A percentile compares a stretch with the other conserved stretches of the same genome.
phyloP scores from a whole-genome alignment of 2,797 vertebrate species.

The Sebastolobus altivelis region DNA sequence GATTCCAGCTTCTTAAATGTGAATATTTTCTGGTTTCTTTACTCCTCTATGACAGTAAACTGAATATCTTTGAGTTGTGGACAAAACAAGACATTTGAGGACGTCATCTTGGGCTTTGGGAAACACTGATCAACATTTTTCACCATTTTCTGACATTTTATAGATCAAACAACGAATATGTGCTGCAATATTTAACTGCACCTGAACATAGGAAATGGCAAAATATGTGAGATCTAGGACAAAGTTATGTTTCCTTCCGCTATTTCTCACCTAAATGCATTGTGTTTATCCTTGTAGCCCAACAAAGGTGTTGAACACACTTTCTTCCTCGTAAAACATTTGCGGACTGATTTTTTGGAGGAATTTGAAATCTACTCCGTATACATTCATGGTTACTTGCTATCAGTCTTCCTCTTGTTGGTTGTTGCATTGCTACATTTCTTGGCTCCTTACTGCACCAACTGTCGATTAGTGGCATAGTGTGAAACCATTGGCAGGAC shows the following conservation, averaged over 20 bases:
- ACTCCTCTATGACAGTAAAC: no score
- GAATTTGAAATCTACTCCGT: not conserved
- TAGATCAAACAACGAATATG: not conserved
- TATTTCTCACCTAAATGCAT: not conserved
- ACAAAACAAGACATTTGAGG: no score
- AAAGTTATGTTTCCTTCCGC: not conserved
- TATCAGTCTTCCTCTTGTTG: not conserved
- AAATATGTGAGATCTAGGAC: not conserved
- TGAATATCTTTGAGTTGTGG: no score
- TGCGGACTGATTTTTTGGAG: not conserved
- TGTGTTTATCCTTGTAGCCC: not conserved
- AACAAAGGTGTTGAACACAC: not conserved
- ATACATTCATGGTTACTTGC: not conserved
- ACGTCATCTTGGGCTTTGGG: no score
- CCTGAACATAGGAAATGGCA: not conserved
- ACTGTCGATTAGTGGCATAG: not conserved
- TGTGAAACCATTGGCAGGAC: constrained; percentile 19
- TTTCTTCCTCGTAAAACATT: not conserved
- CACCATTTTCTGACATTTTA: no score
- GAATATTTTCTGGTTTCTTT: no score
- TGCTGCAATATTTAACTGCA: not conserved
- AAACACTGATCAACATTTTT: no score
- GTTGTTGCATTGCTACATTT: not conserved
- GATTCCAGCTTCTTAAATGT: no score
- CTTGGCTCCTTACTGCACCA: not conserved